A percentile compares a stretch with the other conserved stretches of the same genome.
Conservation (phyloP, 2,888 invertebrate genomes). For the Azorinus chamasolen region DNA sequence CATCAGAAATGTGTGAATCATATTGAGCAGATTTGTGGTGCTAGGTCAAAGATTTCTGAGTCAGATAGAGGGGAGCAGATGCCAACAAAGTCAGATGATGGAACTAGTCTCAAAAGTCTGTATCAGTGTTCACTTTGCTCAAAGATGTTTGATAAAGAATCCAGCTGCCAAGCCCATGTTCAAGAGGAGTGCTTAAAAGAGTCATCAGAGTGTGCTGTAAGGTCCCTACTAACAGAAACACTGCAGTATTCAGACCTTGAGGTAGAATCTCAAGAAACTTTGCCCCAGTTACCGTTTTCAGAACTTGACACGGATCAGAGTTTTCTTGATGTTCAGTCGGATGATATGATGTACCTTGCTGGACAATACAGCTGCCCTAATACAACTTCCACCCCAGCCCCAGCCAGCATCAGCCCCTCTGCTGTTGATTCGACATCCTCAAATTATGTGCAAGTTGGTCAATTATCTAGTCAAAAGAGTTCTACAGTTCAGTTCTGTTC, state of each 20-base stretch:
- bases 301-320: constrained; percentile 20
- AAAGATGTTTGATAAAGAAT: constrained; percentile 44
- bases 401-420: no score
- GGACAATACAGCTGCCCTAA: neutral
- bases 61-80: no score
- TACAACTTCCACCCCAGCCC: no score
- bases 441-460: no score
- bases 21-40: constrained; percentile 37
- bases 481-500: no score
- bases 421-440: no score
- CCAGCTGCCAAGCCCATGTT: constrained; percentile 43
- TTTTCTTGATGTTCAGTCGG: constrained; percentile 15
- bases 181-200: constrained; percentile 23
- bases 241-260: neutral
- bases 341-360: constrained; percentile 7
- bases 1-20: constrained; percentile 46
- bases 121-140: constrained; percentile 53
- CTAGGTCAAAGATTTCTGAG: no score
- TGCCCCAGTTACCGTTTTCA: constrained; percentile 34
- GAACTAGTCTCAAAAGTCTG: constrained; percentile 29
- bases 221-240: constrained; percentile 12
- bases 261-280: neutral
- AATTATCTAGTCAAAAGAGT: no score
- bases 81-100: neutral
- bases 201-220: constrained; percentile 13